Base-by-base conservation (phyloP, 2,888 invertebrate genomes). In the Scrobipalpa atriplicella region DNA sequence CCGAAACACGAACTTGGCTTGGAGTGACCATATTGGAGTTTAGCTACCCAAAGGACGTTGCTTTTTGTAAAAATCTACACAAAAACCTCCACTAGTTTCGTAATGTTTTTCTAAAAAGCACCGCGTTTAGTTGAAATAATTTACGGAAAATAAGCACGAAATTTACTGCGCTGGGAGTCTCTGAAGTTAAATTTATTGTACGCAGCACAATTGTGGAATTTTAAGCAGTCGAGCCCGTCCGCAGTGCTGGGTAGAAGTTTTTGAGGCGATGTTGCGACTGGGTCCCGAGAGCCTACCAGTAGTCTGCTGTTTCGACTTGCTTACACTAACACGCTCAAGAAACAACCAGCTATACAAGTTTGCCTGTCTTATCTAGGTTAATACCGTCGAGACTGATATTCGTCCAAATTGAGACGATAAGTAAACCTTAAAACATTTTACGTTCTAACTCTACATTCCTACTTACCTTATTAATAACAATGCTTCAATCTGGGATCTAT, bases 131-230 rank as follows among this genome's bases (percentile, higher is more conserved):
- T 77, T 78, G 74, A 85, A 87, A 86, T 87, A 87, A 88, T 88
- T 88, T 88, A 85, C 83, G 75, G 80, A 80, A 86, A 86, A 87
- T 86, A 87, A 85, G 82, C 82, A 79, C 79, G 66, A 82, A 88
- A 87, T 88, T 87, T 85, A 85, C 82, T 82, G 76, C 81, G 74
- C 77, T 75, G 78, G 74, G 83, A 83, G 80, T 79, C 79, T 78
- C 75, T 72, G 71, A 77, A 84, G 82, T 81, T 80, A 77, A 88
- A 89, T 90, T 89, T 89, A 89, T 87, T 84, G 89, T 83, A 83
- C 84, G 84, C 78, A 84, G 85, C 76, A 79, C 87, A 81, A 84
- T 85, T 81, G 81, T 78, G 80, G 90, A 89, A 89, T 90, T 87
- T 87, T 82, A 89, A 89, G 74, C 81, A 87, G 86, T 70, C 68